Evolutionary conservation across 2,888 invertebrate genomes (phyloP), one percentile per base, ranked within the genome.

Genomic region (Andrena fulva): DNA sequence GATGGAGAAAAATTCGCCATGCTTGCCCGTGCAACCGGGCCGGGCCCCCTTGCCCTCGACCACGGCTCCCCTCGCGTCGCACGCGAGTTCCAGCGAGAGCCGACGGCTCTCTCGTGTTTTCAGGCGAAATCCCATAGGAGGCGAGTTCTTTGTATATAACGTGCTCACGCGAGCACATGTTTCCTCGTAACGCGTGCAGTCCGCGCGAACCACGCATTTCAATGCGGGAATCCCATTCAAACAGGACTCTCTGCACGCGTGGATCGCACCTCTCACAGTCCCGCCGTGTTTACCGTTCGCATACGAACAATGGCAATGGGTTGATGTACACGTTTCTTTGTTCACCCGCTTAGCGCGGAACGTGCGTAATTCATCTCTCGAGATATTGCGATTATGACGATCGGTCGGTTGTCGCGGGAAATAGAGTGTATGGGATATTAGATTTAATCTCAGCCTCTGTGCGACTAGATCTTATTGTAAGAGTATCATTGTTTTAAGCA

Each of bases 1-100:
- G 70, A 70, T 76, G 48, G 77, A 78, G 87, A 86, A 90, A 88
- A 85, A 89, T 90, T 42, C 91, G 91, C 91, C 91, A 91, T 91
- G 91, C 91, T 90, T 91, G 87, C 78, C 84, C 76, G 68, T 85
- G 77, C 86, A 81, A 84, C 89, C 88, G 90, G 86, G 80, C 74
- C 77, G 81, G 81, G 77, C 84, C 84, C 85, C 24, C 80, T 87
- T 78, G 77, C 76, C 86, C 86, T 89, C 89, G 85, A 78, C 85
- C 84, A 86, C 88, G 77, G 76, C 72, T 73, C 78, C 70, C 63
- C 8, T 72, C 24, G 54, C 80, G 74, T 56, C 74, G 75, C 68
- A 70, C 76, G 67, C 63, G 82, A 80, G 54, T 66, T 66, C 27
- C 7, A 42, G 52, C 69, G 59, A 70, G 48, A 62, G 48, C 63